phyloP scores from a whole-genome alignment of 1,140 invertebrate species.

The Paraescarpia echinospica region DNA sequence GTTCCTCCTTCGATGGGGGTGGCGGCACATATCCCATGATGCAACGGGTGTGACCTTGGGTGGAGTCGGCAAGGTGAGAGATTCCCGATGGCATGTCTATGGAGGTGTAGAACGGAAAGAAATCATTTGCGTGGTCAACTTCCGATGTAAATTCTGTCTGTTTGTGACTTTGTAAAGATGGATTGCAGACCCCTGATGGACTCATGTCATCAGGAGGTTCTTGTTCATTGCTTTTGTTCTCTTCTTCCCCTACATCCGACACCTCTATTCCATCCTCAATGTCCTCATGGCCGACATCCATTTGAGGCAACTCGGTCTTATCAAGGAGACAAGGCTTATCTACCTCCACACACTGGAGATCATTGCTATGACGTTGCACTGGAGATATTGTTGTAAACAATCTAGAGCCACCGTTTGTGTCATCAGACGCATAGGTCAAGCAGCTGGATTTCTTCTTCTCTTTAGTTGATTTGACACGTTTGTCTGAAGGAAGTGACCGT shows the following conservation, averaged over 20 bases:
- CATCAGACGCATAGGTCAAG: not conserved
- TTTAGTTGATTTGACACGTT: not conserved
- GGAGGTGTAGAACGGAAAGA: not conserved
- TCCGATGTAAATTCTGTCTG: not conserved
- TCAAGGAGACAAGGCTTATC: not conserved
- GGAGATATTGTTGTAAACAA: not conserved
- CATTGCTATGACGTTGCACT: not conserved
- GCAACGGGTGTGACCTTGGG: not conserved
- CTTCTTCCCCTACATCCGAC: not conserved
- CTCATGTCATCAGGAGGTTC: not conserved
- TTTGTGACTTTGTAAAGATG: not conserved
- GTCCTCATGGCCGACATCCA: not conserved
- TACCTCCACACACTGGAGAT: not conserved
- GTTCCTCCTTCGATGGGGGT: slow-evolving; percentile 33
- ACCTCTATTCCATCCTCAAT: slow-evolving; percentile 13
- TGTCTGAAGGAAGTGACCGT: not conserved
- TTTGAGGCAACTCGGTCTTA: not conserved
- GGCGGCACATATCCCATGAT: not conserved
- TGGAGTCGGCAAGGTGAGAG: not conserved
- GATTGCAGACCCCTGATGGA: not conserved
- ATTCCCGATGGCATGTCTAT: not conserved
- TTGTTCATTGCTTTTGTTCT: not conserved
- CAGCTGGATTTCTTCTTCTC: not conserved
- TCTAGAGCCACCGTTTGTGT: not conserved
- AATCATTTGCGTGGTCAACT: not conserved